A percentile compares a stretch with the other conserved stretches of the same genome.
These are phyloP conservation scores for Microtus oregoni DNA, from an alignment of 2,113 vertebrate genomes.

Conservation along the genomic window DNA sequence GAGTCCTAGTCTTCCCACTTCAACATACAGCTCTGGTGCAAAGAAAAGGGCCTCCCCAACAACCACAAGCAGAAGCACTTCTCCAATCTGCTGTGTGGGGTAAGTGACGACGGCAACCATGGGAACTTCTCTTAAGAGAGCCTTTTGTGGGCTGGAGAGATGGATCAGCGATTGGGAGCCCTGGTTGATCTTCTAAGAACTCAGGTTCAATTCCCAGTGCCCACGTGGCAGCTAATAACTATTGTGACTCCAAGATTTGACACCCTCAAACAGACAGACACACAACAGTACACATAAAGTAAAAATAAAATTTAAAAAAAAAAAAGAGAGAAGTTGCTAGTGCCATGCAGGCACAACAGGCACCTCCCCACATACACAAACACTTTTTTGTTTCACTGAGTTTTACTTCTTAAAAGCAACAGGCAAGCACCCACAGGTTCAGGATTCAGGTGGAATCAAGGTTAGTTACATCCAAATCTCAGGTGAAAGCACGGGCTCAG, in stretches of 20 bases:
- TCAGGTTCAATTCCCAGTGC: too few relatives aligned
- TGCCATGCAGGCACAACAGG: too few relatives aligned
- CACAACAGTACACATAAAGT: too few relatives aligned
- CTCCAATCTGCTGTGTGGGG: background rate
- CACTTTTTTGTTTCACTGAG: background rate
- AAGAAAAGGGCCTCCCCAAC: background rate
- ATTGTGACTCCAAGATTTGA: too few relatives aligned
- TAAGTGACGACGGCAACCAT: background rate
- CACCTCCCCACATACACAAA: background rate
- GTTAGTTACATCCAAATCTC: background rate
- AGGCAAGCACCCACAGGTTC: background rate
- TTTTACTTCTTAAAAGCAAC: conserved; percentile 13
- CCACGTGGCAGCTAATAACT: too few relatives aligned
- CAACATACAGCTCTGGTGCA: too few relatives aligned
- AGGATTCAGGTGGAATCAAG: background rate
- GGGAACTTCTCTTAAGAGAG: background rate
- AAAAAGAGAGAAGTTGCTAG: too few relatives aligned
- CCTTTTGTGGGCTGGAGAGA: too few relatives aligned
- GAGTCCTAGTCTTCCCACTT: background rate
- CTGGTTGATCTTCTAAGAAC: too few relatives aligned
- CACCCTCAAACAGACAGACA: too few relatives aligned
- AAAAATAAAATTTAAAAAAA: too few relatives aligned
- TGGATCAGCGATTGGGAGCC: too few relatives aligned
- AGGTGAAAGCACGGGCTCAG: background rate
- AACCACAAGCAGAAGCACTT: background rate